Conservation (phyloP, 2,888 invertebrate species). For the Oligia strigilis region DNA sequence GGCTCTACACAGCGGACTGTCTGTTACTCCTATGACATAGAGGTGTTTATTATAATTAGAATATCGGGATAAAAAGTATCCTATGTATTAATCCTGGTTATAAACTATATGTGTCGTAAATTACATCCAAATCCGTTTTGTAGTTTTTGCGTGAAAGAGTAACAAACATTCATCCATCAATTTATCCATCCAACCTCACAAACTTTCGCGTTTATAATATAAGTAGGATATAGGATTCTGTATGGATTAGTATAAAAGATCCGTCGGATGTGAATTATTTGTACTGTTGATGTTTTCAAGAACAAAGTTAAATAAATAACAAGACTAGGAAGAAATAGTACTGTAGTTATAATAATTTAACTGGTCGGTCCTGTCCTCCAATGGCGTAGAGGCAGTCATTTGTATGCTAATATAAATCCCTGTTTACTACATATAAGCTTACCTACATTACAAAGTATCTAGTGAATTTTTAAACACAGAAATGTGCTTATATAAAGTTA, state of each 20-base stretch:
- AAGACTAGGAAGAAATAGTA: background rate
- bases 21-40: no score
- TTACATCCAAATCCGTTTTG: no score
- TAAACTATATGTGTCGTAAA: no score
- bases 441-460: background rate
- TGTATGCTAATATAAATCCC: conserved; percentile 40
- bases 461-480: background rate
- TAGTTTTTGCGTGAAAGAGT: no score
- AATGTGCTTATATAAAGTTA: background rate
- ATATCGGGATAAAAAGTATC: no score
- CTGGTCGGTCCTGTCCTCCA: conserved; percentile 29
- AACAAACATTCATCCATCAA: no score
- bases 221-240: background rate
- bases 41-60: no score
- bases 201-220: background rate
- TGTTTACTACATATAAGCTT: conserved; percentile 14
- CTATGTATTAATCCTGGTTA: no score
- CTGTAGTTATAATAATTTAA: background rate
- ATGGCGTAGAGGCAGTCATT: conserved; percentile 22
- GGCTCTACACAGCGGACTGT: no score
- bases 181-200: no score
- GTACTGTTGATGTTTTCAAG: no score
- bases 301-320: background rate
- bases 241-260: background rate
- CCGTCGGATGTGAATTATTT: background rate